Conservation (phyloP, 2,888 invertebrate genomes). For the Mythimna vitellina region DNA sequence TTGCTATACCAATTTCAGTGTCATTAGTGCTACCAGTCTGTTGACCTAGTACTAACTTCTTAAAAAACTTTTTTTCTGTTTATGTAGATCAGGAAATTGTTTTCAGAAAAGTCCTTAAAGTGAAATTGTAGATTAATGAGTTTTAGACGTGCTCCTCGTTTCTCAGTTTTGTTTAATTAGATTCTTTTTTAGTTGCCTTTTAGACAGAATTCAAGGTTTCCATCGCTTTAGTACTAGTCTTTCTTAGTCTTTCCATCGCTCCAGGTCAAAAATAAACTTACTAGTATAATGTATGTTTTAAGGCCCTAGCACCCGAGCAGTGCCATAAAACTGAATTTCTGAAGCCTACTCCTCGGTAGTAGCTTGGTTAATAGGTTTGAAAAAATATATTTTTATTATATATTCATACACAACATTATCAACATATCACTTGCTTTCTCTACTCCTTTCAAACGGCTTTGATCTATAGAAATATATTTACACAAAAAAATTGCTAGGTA, state of each 20-base stretch:
- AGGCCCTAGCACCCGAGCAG: no score
- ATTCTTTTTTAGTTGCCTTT: not conserved
- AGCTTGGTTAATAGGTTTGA: no score
- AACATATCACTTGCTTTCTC: no score
- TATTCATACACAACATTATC: no score
- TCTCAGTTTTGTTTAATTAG: not conserved
- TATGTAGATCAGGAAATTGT: conserved; percentile 14
- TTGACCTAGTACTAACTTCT: not conserved
- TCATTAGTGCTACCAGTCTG: not conserved
- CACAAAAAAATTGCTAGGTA: no score
- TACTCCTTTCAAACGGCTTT: no score
- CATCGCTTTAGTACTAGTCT: no score
- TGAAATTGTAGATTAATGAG: conserved; percentile 18
- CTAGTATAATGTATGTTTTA: not conserved
- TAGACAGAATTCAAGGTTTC: not conserved
- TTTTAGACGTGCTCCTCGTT: conserved; percentile 2
- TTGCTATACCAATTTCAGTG: not conserved
- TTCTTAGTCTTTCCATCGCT: not conserved
- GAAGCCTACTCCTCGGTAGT: no score
- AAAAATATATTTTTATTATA: no score
- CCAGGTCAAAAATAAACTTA: not conserved
- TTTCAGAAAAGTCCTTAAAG: conserved; percentile 3
- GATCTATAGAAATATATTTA: no score
- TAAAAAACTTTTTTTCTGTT: not conserved
- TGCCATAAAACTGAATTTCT: no score